Evolutionary conservation across 2,888 invertebrate genomes (phyloP).

Genomic region (Lamellibrachia columna): DNA sequence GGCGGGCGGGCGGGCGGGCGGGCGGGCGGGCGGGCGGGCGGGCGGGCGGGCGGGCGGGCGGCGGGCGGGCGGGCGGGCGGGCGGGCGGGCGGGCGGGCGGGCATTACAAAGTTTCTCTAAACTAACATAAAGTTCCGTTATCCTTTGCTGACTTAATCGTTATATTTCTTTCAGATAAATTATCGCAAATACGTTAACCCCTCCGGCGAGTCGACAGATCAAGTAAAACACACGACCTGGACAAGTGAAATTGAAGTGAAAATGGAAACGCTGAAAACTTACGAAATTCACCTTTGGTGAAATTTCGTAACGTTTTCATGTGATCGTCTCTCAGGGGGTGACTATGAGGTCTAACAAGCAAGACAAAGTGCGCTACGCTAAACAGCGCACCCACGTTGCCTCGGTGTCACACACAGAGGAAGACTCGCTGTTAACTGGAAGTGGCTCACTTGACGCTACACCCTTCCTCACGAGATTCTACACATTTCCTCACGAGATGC

Average conservation of each 20-base stretch:
- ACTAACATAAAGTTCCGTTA: not conserved
- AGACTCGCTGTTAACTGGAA: not conserved
- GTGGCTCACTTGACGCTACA: not conserved
- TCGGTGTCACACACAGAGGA: not conserved
- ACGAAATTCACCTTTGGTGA: too few relatives aligned
- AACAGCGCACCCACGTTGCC: not conserved
- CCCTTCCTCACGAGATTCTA: too few relatives aligned
- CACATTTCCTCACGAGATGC: too few relatives aligned
- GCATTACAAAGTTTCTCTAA: not conserved
- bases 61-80: not conserved
- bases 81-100: too few relatives aligned
- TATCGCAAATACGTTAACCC: not conserved
- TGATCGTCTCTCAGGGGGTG: too few relatives aligned
- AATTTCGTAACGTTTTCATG: too few relatives aligned
- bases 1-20: not conserved
- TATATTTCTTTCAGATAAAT: not conserved
- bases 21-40: not conserved
- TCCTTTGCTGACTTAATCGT: not conserved
- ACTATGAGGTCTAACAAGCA: not conserved
- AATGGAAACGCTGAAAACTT: too few relatives aligned
- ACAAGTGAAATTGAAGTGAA: not conserved
- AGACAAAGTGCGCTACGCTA: not conserved
- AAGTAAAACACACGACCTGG: not conserved
- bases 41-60: not conserved
- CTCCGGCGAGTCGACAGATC: not conserved